Percentiles rank a stretch among this genome's conserved stretches.
Conservation (phyloP, 1,140 invertebrate genomes). For the Penaeus chinensis region DNA sequence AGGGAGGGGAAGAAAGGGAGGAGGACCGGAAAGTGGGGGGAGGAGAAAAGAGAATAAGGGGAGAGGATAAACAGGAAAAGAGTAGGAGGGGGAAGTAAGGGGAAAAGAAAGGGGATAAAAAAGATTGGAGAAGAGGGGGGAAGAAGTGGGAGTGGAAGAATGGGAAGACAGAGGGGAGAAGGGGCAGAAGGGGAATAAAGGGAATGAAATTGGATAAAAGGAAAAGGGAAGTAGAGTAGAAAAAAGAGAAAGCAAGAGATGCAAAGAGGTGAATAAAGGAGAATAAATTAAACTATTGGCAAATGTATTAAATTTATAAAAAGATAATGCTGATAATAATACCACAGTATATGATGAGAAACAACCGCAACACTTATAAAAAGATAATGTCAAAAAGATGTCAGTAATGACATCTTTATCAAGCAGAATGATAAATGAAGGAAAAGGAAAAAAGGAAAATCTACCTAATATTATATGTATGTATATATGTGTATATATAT, state of each 20-base stretch:
- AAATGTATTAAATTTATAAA: background rate
- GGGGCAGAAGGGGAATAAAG: background rate
- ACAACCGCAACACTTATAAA: too few species aligned
- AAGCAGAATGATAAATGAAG: too few species aligned
- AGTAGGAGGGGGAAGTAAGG: background rate
- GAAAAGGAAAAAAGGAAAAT: too few species aligned
- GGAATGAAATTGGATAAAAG: background rate
- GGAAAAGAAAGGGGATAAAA: background rate
- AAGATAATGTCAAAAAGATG: too few species aligned
- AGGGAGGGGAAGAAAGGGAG: background rate
- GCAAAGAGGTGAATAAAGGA: background rate
- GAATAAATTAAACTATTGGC: too few species aligned
- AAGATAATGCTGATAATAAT: too few species aligned
- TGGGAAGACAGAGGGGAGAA: too few species aligned
- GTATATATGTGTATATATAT: too few species aligned
- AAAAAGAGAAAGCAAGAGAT: background rate
- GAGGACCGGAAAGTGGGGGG: background rate
- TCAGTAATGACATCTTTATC: too few species aligned
- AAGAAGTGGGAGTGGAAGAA: background rate
- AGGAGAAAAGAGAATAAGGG: background rate
- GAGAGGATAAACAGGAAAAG: background rate
- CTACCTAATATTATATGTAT: too few species aligned
- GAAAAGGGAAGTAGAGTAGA: background rate
- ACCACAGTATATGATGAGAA: too few species aligned
- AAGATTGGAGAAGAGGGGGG: background rate